Conservation (phyloP, 2,113 vertebrate genomes). For the Lepus timidus region DNA sequence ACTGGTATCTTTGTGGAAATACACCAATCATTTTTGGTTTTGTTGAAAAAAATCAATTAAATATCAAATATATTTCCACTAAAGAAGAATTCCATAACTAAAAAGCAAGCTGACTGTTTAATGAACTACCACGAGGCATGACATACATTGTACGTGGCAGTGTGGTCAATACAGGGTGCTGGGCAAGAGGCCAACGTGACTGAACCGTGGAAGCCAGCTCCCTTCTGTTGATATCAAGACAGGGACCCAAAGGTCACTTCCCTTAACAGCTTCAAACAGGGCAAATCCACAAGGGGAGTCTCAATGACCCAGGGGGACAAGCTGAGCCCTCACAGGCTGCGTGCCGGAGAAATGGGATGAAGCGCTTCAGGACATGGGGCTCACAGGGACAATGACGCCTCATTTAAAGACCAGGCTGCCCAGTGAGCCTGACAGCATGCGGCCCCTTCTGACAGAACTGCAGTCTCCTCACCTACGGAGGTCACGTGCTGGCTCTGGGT, state of each 20-base stretch:
- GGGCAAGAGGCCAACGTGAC: background rate
- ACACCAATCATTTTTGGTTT: background rate
- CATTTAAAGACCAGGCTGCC: background rate
- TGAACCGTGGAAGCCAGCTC: background rate
- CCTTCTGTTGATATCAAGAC: background rate
- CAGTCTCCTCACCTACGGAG: background rate
- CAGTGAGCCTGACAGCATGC: background rate
- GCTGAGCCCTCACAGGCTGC: background rate
- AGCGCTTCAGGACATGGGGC: background rate
- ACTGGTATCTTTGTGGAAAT: background rate
- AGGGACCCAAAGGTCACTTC: background rate
- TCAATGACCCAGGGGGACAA: background rate
- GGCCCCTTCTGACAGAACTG: background rate
- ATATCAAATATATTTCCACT: background rate
- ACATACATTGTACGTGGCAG: background rate
- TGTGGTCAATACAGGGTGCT: background rate
- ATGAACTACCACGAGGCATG: background rate
- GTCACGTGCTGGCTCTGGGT: background rate
- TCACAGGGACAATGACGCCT: background rate
- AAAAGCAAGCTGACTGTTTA: too few species aligned
- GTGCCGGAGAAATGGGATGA: background rate
- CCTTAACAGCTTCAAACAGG: background rate
- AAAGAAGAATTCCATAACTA: background rate
- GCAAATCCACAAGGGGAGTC: background rate
- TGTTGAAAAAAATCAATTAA: background rate